Evolutionary conservation across 2,113 vertebrate genomes (phyloP).

Genomic region (Corythoichthys intestinalis): DNA sequence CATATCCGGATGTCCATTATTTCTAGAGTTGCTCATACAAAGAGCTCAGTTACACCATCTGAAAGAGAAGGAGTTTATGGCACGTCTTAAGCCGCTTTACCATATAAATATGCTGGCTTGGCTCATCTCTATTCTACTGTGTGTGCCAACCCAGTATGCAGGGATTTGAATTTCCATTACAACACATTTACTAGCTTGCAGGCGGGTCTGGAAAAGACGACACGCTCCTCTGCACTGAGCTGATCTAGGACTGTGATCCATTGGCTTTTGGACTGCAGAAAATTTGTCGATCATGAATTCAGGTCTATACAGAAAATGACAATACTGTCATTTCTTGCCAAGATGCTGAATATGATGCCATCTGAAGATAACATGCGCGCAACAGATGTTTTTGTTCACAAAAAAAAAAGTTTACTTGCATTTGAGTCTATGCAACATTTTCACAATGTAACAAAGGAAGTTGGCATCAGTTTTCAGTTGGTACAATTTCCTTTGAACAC

Average conservation of each 20-base stretch:
- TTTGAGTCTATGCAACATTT: neutral
- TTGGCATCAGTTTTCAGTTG: slow-evolving; percentile 14
- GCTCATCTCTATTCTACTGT: neutral
- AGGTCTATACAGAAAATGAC: neutral
- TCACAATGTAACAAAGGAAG: too few species aligned
- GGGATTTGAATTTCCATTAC: slow-evolving; percentile 8
- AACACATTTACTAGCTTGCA: slow-evolving; percentile 1
- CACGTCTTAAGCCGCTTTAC: neutral
- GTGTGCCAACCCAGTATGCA: neutral
- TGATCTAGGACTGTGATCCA: neutral
- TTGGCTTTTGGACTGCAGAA: neutral
- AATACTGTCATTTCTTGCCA: neutral
- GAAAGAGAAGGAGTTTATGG: neutral
- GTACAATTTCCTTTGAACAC: slow-evolving; percentile 17
- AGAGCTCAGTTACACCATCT: neutral
- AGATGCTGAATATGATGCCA: too few species aligned
- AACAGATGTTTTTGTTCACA: neutral
- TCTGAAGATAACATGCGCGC: too few species aligned
- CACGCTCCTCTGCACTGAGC: neutral
- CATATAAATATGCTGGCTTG: slow-evolving; percentile 2
- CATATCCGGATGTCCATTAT: slow-evolving; percentile 2
- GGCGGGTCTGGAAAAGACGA: neutral
- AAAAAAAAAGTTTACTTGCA: neutral
- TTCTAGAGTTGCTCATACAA: slow-evolving; percentile 6
- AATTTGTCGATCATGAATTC: neutral